phyloP scores from a whole-genome alignment of 35 echinoderm and acorn worm species.

The Strongylocentrotus purpuratus region DNA sequence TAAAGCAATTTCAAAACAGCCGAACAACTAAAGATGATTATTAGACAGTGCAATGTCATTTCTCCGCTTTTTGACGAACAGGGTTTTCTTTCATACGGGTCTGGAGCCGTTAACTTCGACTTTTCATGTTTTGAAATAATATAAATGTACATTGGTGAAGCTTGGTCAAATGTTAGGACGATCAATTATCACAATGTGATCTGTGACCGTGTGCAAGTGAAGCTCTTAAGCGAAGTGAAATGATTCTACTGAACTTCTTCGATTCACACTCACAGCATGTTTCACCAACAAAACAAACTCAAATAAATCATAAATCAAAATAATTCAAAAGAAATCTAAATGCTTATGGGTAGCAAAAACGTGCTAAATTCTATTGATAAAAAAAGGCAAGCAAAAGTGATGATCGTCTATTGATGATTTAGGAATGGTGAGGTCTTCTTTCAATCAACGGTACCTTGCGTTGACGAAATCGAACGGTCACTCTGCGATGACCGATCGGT shows the following conservation, averaged over 20 bases:
- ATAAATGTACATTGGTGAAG: not conserved
- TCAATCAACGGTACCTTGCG: slow-evolving; percentile 11
- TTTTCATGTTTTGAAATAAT: not conserved
- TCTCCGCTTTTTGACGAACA: not conserved
- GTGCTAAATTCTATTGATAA: slow-evolving; percentile 22
- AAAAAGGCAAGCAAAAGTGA: slow-evolving; percentile 26
- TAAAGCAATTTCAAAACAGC: not conserved
- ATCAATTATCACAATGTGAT: not conserved
- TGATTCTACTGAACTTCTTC: not conserved
- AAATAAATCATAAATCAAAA: slow-evolving; percentile 37
- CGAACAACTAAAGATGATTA: not conserved
- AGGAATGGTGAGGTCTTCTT: not conserved
- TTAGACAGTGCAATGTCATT: not conserved
- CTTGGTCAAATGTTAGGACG: not conserved
- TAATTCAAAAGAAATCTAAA: slow-evolving; percentile 35
- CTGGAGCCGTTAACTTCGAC: not conserved
- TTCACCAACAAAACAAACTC: slow-evolving; percentile 20
- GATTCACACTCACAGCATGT: slow-evolving; percentile 23
- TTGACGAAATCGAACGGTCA: slow-evolving; percentile 49
- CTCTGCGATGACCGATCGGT: slow-evolving; percentile 66
- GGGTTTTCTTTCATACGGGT: not conserved
- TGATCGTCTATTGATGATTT: slow-evolving; percentile 8
- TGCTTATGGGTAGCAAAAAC: slow-evolving; percentile 36
- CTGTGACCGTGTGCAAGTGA: not conserved
- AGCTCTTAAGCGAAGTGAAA: not conserved